A percentile compares a stretch with the other conserved stretches of the same genome.
phyloP scores from a whole-genome alignment of 1,140 invertebrate species.

The Bombus fervidus region DNA sequence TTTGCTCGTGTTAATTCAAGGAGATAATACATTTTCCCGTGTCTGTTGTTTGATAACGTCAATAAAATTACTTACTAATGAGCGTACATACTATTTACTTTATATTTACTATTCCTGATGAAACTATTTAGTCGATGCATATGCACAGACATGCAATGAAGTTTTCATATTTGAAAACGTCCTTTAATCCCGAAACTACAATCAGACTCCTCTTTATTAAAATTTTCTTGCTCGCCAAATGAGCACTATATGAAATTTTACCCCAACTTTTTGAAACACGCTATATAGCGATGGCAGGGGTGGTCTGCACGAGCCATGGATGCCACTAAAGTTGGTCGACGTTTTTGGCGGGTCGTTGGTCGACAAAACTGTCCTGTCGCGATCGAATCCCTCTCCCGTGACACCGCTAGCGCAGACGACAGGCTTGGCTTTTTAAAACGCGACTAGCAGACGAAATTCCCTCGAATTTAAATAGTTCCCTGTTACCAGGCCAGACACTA shows the following conservation, averaged over 20 bases:
- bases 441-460: conserved; percentile 50
- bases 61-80: too few species aligned
- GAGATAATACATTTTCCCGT: too few species aligned
- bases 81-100: too few species aligned
- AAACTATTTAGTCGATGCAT: too few species aligned
- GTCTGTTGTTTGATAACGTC: too few species aligned
- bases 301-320: conserved; percentile 6
- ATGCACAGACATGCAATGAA: too few species aligned
- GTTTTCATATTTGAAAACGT: too few species aligned
- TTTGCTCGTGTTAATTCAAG: too few species aligned
- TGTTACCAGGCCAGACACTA: conserved; percentile 32
- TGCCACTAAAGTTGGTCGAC: conserved; percentile 52
- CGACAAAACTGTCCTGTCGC: conserved; percentile 64
- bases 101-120: too few species aligned
- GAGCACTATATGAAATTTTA: background rate
- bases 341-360: conserved; percentile 53
- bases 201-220: background rate
- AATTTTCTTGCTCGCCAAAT: background rate
- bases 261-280: background rate
- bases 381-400: conserved; percentile 43
- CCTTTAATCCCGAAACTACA: too few species aligned
- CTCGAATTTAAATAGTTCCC: conserved; percentile 64
- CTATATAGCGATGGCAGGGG: background rate
- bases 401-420: conserved; percentile 25
- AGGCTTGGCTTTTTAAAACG: conserved; percentile 66